Base-by-base conservation (phyloP, 35 echinoderm and acorn worm species). In the Ophioderma brevispina region DNA sequence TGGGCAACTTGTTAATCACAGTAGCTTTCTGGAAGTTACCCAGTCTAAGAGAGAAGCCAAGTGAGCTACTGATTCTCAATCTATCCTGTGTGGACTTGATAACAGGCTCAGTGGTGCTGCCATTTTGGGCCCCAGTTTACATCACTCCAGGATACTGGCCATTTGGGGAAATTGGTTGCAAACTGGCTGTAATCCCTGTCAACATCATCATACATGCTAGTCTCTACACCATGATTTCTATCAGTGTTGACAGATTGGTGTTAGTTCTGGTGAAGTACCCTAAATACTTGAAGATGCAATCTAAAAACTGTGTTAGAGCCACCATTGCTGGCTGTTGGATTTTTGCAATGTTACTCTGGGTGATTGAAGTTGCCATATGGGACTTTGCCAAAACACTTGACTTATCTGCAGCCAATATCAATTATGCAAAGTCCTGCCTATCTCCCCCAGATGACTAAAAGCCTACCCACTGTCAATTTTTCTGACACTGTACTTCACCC, bases 131-230 rank as follows among this genome's bases (percentile, higher is more conserved):
- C 10, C 59, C 59, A 18, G 28, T 25, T 30, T 70, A 25, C 59
- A 70, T 70, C 59, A 70, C 59, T 30, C 59, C 59, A 15, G 59
- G 59, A 70, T 70, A 70, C 59, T 70, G 59, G 59, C 59, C 59
- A 70, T 70, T 70, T 70, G 59, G 59, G n/a, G 59, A 70, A 25
- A 25, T 70, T 70, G 59, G 59, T 4, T 70, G 59, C 28, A 3
- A 2, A 70, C n/a, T 70, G 4, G 17, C 28, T 70, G 59, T 70
- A 70, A 30, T 18, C 2, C 59, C 59, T 70, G 59, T 70, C 59
- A 70, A 70, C 28, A 70, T 70, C 3, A 25, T 3, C 28, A 70
- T 70, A 70, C 59, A 70, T 30, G 28, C 59, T 2, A 25, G 17
- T 30, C 5, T 70, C 3, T 70, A 25, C 59, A 25, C 28, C 17